Conservation (phyloP, 2,113 vertebrate genomes). For the Gulo gulo region DNA sequence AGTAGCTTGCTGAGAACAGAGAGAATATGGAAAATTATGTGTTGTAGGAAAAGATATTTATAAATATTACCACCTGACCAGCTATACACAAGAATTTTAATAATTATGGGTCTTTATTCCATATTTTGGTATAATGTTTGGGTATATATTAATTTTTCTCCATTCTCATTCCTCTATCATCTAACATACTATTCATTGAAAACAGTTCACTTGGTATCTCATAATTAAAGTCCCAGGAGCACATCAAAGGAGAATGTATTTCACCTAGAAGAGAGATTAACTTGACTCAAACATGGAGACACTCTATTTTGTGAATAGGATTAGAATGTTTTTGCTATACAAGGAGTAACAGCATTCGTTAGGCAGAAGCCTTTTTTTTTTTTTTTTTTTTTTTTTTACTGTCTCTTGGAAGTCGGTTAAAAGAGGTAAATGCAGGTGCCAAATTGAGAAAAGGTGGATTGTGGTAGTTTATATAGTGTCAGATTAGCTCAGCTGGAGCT, state of each 20-base stretch:
- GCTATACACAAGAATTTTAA: neutral
- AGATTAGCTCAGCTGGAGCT: neutral
- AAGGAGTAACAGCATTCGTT: neutral
- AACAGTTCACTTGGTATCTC: neutral
- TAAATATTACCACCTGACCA: neutral
- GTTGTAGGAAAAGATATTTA: neutral
- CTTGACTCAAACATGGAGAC: neutral
- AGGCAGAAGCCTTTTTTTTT: neutral
- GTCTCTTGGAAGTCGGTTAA: neutral
- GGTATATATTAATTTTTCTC: neutral
- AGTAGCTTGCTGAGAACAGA: neutral
- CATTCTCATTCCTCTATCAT: neutral
- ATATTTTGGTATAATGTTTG: neutral
- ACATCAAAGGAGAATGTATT: neutral
- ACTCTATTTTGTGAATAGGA: neutral
- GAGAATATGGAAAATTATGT: neutral
- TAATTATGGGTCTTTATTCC: neutral
- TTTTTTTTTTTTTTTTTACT: neutral
- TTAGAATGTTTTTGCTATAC: neutral
- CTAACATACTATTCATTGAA: neutral
- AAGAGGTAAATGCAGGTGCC: neutral
- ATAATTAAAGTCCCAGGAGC: neutral
- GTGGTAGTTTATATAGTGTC: neutral
- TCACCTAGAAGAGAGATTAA: neutral
- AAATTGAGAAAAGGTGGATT: neutral